Evolutionary conservation across 2,113 vertebrate genomes (phyloP).

Genomic region (Pholis gunnellus): DNA sequence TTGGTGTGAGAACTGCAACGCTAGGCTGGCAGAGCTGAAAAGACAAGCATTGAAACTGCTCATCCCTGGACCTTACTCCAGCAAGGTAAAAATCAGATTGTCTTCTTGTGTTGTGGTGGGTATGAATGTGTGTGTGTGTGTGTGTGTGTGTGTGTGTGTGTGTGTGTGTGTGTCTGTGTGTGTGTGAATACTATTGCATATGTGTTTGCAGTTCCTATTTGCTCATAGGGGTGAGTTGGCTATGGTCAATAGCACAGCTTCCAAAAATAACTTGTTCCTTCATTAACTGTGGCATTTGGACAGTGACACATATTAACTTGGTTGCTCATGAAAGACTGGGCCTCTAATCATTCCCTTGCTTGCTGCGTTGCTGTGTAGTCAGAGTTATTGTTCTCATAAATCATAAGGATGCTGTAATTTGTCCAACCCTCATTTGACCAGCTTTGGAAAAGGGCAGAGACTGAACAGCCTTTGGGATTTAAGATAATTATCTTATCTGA

Average conservation of each 20-base stretch:
- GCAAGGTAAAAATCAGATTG: slow-evolving; percentile 86
- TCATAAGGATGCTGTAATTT: slow-evolving; percentile 53
- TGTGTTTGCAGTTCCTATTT: not conserved
- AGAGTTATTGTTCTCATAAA: slow-evolving; percentile 74
- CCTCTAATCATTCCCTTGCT: slow-evolving; percentile 56
- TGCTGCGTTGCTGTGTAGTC: slow-evolving; percentile 45
- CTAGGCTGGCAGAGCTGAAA: slow-evolving; percentile 94
- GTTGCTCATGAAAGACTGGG: slow-evolving; percentile 47
- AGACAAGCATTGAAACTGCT: slow-evolving; percentile 94
- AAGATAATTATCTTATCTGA: slow-evolving; percentile 50
- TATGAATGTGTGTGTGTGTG: slow-evolving; percentile 7
- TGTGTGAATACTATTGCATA: not conserved
- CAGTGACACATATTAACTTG: slow-evolving; percentile 60
- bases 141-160: not conserved
- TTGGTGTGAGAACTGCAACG: slow-evolving; percentile 97
- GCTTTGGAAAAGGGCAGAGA: slow-evolving; percentile 44
- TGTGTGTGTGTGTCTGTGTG: not conserved
- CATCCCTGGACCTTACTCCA: slow-evolving; percentile 91
- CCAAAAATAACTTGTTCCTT: slow-evolving; percentile 45
- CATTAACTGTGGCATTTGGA: slow-evolving; percentile 63
- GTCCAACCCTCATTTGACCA: slow-evolving; percentile 39
- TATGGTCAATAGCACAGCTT: slow-evolving; percentile 6
- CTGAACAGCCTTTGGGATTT: slow-evolving; percentile 46
- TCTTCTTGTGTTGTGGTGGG: not conserved
- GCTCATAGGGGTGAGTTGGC: not conserved